Conservation (phyloP, 2,797 vertebrate genomes). For the Chloroceryle amazona region DNA sequence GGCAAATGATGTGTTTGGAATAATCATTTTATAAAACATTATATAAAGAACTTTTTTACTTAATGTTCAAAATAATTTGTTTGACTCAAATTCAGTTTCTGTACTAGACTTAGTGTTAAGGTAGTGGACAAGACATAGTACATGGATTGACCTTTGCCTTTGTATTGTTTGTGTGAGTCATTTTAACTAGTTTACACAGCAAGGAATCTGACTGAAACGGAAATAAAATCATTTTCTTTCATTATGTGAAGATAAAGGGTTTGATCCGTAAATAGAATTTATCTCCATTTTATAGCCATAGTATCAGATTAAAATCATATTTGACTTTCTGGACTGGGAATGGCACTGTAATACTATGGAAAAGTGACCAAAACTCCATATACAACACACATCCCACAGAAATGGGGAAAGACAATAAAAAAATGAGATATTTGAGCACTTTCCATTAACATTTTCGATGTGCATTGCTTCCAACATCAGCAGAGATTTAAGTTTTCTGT, state of each 20-base stretch:
- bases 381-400: neutral
- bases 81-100: neutral
- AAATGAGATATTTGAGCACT: neutral
- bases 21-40: neutral
- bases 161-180: neutral
- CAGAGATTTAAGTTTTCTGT: neutral
- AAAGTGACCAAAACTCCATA: neutral
- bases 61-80: neutral
- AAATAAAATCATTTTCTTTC: neutral
- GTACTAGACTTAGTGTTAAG: neutral
- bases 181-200: neutral
- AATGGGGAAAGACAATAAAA: neutral
- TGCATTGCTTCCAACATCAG: neutral
- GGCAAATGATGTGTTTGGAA: neutral
- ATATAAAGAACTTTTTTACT: neutral
- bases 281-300: neutral
- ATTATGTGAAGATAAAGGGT: accelerated
- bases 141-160: neutral
- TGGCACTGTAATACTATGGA: neutral
- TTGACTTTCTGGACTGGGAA: neutral
- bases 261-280: neutral
- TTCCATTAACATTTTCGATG: neutral
- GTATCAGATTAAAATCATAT: neutral
- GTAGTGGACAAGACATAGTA: neutral
- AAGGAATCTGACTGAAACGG: neutral